phyloP scores from a whole-genome alignment of 2,888 invertebrate genomes.

The Calameuta filiformis region DNA sequence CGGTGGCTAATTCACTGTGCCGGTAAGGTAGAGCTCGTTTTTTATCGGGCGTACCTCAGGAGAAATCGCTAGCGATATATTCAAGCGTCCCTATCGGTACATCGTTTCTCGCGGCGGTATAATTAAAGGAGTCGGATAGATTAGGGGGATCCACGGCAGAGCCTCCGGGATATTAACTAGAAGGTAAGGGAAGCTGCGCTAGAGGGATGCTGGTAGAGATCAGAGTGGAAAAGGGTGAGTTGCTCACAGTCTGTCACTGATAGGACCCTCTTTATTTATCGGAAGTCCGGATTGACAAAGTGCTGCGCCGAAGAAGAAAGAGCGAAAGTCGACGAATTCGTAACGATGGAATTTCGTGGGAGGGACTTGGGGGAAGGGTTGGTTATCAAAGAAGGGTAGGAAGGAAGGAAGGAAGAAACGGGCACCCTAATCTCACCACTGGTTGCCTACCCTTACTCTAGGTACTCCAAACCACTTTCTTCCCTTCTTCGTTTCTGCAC shows the following conservation, averaged over 20 bases:
- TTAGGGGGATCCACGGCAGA: slow-evolving; percentile 40
- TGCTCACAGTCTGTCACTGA: slow-evolving; percentile 33
- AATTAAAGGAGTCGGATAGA: slow-evolving; percentile 45
- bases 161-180: slow-evolving; percentile 37
- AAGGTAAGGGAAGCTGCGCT: slow-evolving; percentile 15
- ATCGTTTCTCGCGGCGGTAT: slow-evolving; percentile 41
- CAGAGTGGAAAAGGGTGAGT: background rate
- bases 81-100: slow-evolving; percentile 35
- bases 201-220: background rate
- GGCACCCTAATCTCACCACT: background rate
- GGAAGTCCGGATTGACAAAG: slow-evolving; percentile 20
- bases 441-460: background rate
- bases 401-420: background rate
- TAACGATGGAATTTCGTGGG: background rate
- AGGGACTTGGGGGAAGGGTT: background rate
- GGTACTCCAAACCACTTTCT: background rate
- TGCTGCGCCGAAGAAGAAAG: slow-evolving; percentile 15
- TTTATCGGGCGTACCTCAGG: slow-evolving; percentile 18
- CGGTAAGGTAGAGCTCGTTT: slow-evolving; percentile 1
- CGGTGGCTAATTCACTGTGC: background rate
- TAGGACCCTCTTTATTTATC: slow-evolving; percentile 37
- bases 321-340: slow-evolving; percentile 1
- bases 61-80: slow-evolving; percentile 43
- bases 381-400: background rate
- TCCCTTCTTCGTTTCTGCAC: background rate